Evolutionary conservation across 2,797 vertebrate genomes (phyloP).

Genomic region (Neosilurus hyrtlii): DNA sequence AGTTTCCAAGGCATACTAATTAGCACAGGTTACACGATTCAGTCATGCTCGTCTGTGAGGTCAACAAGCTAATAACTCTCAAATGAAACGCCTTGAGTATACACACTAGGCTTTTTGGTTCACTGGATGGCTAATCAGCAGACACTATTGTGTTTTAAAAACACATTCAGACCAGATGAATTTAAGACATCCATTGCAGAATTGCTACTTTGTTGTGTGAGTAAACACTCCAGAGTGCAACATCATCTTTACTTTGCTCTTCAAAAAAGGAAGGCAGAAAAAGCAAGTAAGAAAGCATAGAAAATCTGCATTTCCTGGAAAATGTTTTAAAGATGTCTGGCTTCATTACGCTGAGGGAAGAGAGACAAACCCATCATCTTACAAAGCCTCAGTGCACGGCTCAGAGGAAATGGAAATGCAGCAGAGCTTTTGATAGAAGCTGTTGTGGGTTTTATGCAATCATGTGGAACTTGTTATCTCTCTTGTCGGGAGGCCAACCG

Average conservation of each 20-base stretch:
- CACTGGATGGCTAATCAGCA: conserved; percentile 28
- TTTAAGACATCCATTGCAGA: background rate
- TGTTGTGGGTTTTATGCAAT: conserved; percentile 49
- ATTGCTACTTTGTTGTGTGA: background rate
- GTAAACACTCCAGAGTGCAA: background rate
- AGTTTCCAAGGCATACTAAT: background rate
- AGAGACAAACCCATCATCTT: conserved; percentile 26
- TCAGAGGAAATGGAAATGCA: conserved; percentile 39
- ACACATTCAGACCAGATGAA: conserved; percentile 4
- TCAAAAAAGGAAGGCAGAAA: background rate
- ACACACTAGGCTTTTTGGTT: background rate
- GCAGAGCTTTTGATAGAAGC: conserved; percentile 18
- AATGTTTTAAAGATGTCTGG: conserved; percentile 34
- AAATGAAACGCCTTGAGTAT: conserved; percentile 2
- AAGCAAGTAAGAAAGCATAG: background rate
- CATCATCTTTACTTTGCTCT: background rate
- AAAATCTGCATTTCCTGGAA: conserved; percentile 35
- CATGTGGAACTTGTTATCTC: conserved; percentile 54
- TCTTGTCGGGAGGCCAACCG: conserved; percentile 41
- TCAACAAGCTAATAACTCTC: conserved; percentile 8
- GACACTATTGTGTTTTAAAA: background rate
- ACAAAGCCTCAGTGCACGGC: conserved; percentile 19
- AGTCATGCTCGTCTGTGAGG: background rate
- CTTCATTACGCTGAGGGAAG: conserved; percentile 33
- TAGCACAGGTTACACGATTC: background rate